A percentile compares a stretch with the other conserved stretches of the same genome.
Conservation (phyloP, 2,888 invertebrate genomes). For the Zaprionus bogoriensis region DNA sequence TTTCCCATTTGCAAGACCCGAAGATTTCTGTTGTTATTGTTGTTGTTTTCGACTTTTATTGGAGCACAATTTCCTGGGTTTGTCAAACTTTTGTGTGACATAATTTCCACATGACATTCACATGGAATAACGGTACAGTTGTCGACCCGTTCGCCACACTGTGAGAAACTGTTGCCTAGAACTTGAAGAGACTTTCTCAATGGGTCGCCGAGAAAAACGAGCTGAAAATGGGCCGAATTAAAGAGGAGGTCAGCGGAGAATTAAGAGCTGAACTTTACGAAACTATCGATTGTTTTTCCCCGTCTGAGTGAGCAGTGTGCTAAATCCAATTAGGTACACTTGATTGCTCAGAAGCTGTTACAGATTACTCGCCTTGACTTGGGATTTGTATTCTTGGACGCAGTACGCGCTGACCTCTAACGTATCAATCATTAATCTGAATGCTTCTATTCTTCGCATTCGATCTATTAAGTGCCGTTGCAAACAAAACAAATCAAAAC, state of each 20-base stretch:
- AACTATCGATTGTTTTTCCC: not conserved
- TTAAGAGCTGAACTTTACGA: not conserved
- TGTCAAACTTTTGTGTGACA: constrained; percentile 46
- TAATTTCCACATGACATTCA: constrained; percentile 52
- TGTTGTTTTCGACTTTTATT: constrained; percentile 28
- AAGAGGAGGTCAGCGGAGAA: not conserved
- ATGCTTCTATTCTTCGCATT: constrained; percentile 22
- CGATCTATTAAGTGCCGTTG: constrained; percentile 46
- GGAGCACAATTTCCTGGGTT: constrained; percentile 49
- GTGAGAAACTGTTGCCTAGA: too few species aligned
- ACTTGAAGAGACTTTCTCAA: too few species aligned
- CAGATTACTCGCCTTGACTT: constrained; percentile 54
- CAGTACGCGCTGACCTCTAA: constrained; percentile 42
- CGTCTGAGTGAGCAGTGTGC: constrained; percentile 19
- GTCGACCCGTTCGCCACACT: constrained; percentile 42
- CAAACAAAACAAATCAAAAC: constrained; percentile 58
- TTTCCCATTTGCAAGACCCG: constrained; percentile 54
- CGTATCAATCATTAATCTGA: not conserved
- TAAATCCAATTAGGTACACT: constrained; percentile 52
- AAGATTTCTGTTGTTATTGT: not conserved
- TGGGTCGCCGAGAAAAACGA: too few species aligned
- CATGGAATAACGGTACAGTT: constrained; percentile 36
- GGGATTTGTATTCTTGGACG: constrained; percentile 42
- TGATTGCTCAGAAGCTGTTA: constrained; percentile 47
- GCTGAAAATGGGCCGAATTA: too few species aligned